Base-by-base conservation (phyloP, 2,113 vertebrate species). In the Lepidothrix coronata region DNA sequence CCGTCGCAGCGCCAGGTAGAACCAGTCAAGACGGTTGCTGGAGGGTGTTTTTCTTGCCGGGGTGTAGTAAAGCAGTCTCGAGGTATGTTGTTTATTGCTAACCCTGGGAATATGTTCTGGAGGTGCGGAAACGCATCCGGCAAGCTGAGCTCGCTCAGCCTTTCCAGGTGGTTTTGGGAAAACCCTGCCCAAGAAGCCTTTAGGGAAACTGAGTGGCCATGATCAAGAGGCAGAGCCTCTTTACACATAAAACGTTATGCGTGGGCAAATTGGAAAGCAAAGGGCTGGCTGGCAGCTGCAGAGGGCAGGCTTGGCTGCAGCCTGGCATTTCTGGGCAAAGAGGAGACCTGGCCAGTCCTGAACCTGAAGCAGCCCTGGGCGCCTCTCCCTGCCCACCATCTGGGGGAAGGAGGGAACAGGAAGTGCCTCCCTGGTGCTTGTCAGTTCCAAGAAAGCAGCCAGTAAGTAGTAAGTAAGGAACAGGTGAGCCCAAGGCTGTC, bases 41-140 rank as follows among this genome's bases (percentile, higher is more conserved):
- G 48, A 85, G 51, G 91, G 86, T 8, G 4, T 49, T 88, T 81
- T 58, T 67, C 66, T 81, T 20, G 27, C 88, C 74, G 9, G 48
- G 81, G 57, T 94, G 88, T 93, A 95, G 85, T 75, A 95, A 78
- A 89, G 88, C 84, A 77, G 41, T 65, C 76, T 85, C 5, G 6
- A 94, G 88, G 95, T 87, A 95, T 2, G 39, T 83, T 71, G 67
- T 76, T 93, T 85, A 23, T 85, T 1, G 6, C 75, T 93, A 20
- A 54, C 35, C 39, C 43, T 0, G 24, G 46, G 55, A 76, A 13
- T 31, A 2, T 8, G 21, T 79, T 85, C 63, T 44, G 71, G 84
- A 83, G 49, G 82, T 57, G 71, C 24, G 0, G 6, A 59, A 66
- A 65, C 14, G 15, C 39, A 14, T 31, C 63, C 0, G 1, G 66